Percentiles rank a stretch among this genome's conserved stretches.
Evolutionary conservation across 2,113 vertebrate genomes (phyloP).

Genomic region (Microtus ochrogaster): DNA sequence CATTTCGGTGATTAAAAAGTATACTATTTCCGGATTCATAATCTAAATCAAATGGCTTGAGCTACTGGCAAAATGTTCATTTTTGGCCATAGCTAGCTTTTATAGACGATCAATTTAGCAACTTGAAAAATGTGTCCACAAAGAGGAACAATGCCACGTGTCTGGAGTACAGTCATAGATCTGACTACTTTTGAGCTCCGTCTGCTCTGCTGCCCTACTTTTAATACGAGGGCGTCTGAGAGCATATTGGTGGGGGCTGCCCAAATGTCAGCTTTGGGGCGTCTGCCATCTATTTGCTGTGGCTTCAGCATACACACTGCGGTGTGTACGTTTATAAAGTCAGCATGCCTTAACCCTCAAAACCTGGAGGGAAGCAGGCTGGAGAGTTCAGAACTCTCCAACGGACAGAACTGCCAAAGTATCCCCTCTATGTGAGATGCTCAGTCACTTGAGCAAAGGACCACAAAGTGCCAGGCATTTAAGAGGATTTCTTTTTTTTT

Average conservation of each 20-base stretch:
- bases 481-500: conserved; percentile 66
- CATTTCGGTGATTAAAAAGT: conserved; percentile 59
- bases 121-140: conserved; percentile 70
- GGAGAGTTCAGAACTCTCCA: neutral
- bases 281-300: conserved; percentile 56
- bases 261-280: conserved; percentile 60
- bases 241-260: conserved; percentile 40
- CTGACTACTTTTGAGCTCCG: conserved; percentile 51
- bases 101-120: conserved; percentile 69
- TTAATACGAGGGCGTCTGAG: conserved; percentile 71
- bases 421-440: neutral
- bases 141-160: conserved; percentile 58
- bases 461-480: conserved; percentile 65
- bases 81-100: conserved; percentile 55
- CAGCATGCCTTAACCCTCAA: neutral
- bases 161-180: conserved; percentile 68
- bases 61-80: conserved; percentile 71
- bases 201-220: conserved; percentile 78
- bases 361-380: conserved; percentile 1
- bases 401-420: conserved; percentile 28
- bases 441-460: conserved; percentile 47
- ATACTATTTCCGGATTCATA: conserved; percentile 63
- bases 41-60: conserved; percentile 67
- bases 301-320: neutral
- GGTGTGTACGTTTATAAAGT: neutral